phyloP scores from a whole-genome alignment of 2,113 vertebrate species.

The Myrmecophaga tridactyla region DNA sequence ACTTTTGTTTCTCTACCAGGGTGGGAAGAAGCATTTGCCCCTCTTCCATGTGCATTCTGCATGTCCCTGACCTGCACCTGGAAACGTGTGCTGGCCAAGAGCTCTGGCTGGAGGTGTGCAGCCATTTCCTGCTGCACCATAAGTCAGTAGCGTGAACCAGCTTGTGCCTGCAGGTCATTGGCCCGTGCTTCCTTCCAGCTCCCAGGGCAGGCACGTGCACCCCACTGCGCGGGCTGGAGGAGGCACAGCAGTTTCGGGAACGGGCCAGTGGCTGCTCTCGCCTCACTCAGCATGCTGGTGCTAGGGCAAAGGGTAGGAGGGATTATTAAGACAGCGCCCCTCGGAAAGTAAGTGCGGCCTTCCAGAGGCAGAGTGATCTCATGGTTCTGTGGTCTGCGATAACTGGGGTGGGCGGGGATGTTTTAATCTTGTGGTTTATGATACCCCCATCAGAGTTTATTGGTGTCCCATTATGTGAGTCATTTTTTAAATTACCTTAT shows the following conservation, averaged over 20 bases:
- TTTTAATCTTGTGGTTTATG: neutral
- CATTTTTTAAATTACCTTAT: neutral
- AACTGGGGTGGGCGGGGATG: rapidly evolving
- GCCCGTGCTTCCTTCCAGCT: neutral
- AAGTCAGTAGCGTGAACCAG: neutral
- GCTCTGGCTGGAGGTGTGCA: neutral
- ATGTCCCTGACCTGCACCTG: neutral
- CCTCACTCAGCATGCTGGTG: neutral
- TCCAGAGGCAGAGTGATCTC: neutral
- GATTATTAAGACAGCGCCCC: neutral
- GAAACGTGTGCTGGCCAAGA: neutral
- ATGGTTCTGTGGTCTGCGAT: neutral
- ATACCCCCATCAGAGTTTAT: neutral
- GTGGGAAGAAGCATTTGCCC: neutral
- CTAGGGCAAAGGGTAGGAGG: neutral
- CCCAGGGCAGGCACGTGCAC: neutral
- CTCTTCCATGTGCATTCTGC: neutral
- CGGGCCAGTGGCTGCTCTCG: neutral
- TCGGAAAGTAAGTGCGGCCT: neutral
- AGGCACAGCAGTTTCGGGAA: neutral
- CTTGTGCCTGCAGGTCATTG: neutral
- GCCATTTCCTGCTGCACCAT: neutral
- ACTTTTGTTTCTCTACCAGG: neutral
- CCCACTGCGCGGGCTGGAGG: neutral
- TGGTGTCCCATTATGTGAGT: rapidly evolving